Evolutionary conservation across 2,888 invertebrate species (phyloP).

Genomic region (Trissolcus brochymenae): DNA sequence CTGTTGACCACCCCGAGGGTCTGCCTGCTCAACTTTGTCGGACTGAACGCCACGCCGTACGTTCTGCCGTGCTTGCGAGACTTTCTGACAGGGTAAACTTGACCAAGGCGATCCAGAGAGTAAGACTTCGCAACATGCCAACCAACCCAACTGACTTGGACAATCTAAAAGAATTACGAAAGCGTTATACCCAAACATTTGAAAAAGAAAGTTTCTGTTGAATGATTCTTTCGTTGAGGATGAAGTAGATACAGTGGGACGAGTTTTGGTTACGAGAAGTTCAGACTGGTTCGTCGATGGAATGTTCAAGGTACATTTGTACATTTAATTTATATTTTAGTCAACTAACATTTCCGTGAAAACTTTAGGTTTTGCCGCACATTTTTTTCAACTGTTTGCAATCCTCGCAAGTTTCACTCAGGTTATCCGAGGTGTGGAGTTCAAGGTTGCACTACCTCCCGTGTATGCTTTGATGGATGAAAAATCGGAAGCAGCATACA

Average conservation of each 20-base stretch:
- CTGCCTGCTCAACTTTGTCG: slow-evolving; percentile 18
- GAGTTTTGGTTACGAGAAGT: slow-evolving; percentile 5
- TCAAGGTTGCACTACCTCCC: no score
- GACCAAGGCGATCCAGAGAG: slow-evolving; percentile 15
- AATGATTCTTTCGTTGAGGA: slow-evolving; percentile 23
- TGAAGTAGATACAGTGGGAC: slow-evolving; percentile 11
- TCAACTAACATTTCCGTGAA: no score
- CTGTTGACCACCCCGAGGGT: slow-evolving; percentile 16
- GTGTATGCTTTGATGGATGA: no score
- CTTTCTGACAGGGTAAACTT: slow-evolving; percentile 19
- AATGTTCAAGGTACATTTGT: no score
- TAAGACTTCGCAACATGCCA: no score
- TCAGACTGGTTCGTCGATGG: no score
- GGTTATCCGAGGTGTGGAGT: no score
- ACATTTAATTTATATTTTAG: no score
- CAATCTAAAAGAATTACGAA: not conserved
- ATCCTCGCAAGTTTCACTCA: no score
- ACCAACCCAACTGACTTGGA: not conserved
- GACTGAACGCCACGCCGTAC: slow-evolving; percentile 15
- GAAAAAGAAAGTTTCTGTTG: slow-evolving; percentile 18
- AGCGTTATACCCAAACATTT: slow-evolving; percentile 8
- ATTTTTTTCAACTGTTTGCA: no score
- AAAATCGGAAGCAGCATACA: no score
- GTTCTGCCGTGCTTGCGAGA: slow-evolving; percentile 12
- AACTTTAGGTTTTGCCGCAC: no score